Evolutionary conservation across 2,113 vertebrate species (phyloP), one percentile per base, ranked within the genome.

Genomic region (Mohoua ochrocephala): DNA sequence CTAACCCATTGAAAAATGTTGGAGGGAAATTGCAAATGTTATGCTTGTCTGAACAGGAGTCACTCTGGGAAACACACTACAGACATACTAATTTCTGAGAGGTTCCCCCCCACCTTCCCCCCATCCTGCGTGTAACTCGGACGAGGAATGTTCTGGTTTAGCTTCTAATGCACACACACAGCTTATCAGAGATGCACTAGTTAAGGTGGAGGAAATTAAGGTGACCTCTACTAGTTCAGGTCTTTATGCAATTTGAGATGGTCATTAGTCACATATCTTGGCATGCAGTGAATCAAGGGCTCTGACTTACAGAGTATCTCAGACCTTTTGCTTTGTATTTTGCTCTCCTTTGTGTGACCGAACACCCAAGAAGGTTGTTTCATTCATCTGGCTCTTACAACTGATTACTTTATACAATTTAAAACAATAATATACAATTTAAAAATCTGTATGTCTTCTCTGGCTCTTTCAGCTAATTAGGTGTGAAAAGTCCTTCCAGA

Each of bases 161-260:
- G 78, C 78, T 85, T 64, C 53, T 83, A 83, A 75, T 67, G 64
- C 10, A 6, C 71, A 68, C 59, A 71, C 73, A 10, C 52, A 71
- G 68, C 95, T 93, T 96, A 94, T 96, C 95, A 96, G 87, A 93
- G 93, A 94, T 96, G 73, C 56, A 81, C 92, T 91, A 84, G 87
- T 97, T 96, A 93, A 86, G 76, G 93, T 94, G 68, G 93, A 96
- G 95, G 95, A 97, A 97, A 97, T 97, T 92, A 96, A 95, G 95
- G 79, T 92, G 95, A 97, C 95, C 95, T 94, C 90, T 94, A 68
- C 92, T 57, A 92, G 95, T 78, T 86, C 90, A 91, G 92, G 90
- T 86, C 90, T 94, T 96, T 64, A 91, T 93, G 96, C 93, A 96
- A 97, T 96, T 96, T 81, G 95, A 95, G 90, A 92, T 37, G 69